These are phyloP conservation scores for Lipotes vexillifer DNA, from an alignment of 2,113 vertebrate species.

Conservation along the genomic window DNA sequence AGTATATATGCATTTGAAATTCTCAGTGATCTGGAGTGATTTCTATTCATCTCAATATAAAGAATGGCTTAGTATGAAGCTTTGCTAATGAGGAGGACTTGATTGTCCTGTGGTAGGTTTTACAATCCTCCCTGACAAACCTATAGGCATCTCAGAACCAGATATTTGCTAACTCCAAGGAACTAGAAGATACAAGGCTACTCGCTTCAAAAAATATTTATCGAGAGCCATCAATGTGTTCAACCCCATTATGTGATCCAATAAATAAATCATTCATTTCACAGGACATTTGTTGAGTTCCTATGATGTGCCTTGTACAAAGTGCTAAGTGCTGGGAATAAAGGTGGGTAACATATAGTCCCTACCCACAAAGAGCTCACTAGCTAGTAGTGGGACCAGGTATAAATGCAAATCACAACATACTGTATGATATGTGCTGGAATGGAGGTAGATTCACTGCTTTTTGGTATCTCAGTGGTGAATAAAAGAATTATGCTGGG, in stretches of 20 bases:
- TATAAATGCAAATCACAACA: background rate
- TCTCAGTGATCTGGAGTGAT: background rate
- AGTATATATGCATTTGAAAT: background rate
- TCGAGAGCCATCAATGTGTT: background rate
- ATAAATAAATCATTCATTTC: background rate
- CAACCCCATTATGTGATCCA: background rate
- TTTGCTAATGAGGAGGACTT: background rate
- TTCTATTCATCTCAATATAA: background rate
- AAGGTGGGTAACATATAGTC: background rate
- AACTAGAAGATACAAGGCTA: background rate
- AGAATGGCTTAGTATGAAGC: background rate
- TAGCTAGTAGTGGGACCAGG: background rate
- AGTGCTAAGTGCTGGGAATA: no score
- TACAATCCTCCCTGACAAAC: background rate
- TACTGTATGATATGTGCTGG: accelerated
- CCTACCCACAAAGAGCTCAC: background rate
- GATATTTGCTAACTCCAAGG: background rate
- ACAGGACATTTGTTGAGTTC: background rate
- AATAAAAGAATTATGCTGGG: background rate
- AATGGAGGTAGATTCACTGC: background rate
- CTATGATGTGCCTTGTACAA: background rate
- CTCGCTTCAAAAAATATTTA: background rate
- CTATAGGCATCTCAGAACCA: background rate
- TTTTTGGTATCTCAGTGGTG: background rate
- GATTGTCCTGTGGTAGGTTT: background rate